phyloP scores from a whole-genome alignment of 2,888 invertebrate genomes.

The Lochmaea capreae region DNA sequence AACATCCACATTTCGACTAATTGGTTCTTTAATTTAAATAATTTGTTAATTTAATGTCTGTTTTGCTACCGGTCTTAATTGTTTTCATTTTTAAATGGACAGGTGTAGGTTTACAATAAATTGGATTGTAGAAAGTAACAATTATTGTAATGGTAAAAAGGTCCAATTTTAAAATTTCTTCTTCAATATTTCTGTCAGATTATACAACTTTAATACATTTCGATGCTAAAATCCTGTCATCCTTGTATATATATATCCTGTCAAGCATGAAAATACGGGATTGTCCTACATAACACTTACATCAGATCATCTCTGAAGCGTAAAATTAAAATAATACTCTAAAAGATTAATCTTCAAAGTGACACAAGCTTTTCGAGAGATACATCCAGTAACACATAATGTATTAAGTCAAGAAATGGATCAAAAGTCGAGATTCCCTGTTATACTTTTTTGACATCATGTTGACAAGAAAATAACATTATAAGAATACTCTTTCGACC shows the following conservation, averaged over 20 bases:
- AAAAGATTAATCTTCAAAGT: constrained; percentile 60
- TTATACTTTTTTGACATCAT: constrained; percentile 38
- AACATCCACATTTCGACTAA: constrained; percentile 33
- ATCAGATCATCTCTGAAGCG: constrained; percentile 53
- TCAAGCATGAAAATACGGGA: constrained; percentile 5
- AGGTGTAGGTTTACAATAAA: not conserved
- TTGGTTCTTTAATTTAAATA: constrained; percentile 52
- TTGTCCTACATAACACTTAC: constrained; percentile 43
- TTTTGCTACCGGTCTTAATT: constrained; percentile 51
- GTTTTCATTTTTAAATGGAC: not conserved
- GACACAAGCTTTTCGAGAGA: constrained; percentile 51
- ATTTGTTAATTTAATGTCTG: constrained; percentile 50
- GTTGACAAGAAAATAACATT: constrained; percentile 39
- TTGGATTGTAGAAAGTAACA: not conserved
- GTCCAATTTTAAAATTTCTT: too few species aligned
- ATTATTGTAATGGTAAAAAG: too few species aligned
- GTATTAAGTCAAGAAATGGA: constrained; percentile 30
- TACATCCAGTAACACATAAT: constrained; percentile 44
- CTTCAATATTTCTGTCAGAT: too few species aligned
- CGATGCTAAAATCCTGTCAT: not conserved
- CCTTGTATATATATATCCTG: not conserved
- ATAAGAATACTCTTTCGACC: constrained; percentile 26
- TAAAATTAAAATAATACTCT: constrained; percentile 62
- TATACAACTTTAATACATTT: too few species aligned
- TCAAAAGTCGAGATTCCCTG: constrained; percentile 28